These are phyloP conservation scores for Platyura marginata DNA, from an alignment of 1,140 invertebrate species.

Conservation along the genomic window DNA sequence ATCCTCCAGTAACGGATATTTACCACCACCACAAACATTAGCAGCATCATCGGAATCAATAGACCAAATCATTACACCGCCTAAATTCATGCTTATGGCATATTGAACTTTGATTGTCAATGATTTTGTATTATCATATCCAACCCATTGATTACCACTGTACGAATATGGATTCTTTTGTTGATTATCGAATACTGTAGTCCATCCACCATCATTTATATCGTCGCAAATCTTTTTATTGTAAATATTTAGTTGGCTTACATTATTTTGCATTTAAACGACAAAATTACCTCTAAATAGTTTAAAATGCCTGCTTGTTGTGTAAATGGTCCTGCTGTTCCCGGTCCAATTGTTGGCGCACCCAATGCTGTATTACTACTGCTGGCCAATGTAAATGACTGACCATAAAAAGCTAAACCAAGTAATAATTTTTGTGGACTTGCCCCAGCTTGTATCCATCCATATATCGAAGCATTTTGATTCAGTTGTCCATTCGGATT, in stretches of 20 bases:
- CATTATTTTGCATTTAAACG: background rate
- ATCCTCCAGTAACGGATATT: slow-evolving; percentile 7
- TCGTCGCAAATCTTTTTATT: slow-evolving; percentile 20
- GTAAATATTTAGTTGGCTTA: background rate
- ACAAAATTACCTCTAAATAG: slow-evolving; percentile 36
- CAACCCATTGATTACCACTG: slow-evolving; percentile 47
- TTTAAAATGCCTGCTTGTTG: slow-evolving; percentile 40
- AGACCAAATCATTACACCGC: slow-evolving; percentile 52
- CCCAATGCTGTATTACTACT: slow-evolving; percentile 28
- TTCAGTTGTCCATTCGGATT: background rate
- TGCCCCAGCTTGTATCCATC: slow-evolving; percentile 63
- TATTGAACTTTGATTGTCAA: slow-evolving; percentile 33
- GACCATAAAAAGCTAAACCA: slow-evolving; percentile 45
- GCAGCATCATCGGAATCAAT: slow-evolving; percentile 55
- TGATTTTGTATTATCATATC: slow-evolving; percentile 45
- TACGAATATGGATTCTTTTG: slow-evolving; percentile 44
- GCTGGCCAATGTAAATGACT: slow-evolving; percentile 35
- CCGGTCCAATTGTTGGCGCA: slow-evolving; percentile 29
- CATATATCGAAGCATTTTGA: slow-evolving; percentile 57
- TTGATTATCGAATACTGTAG: slow-evolving; percentile 28
- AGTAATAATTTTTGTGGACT: slow-evolving; percentile 41
- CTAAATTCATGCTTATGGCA: slow-evolving; percentile 29
- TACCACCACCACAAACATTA: slow-evolving; percentile 35
- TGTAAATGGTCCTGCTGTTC: slow-evolving; percentile 41
- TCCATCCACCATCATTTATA: slow-evolving; percentile 24